These are phyloP conservation scores for Cryptotermes secundus DNA, from an alignment of 1,140 invertebrate species.

Conservation along the genomic window DNA sequence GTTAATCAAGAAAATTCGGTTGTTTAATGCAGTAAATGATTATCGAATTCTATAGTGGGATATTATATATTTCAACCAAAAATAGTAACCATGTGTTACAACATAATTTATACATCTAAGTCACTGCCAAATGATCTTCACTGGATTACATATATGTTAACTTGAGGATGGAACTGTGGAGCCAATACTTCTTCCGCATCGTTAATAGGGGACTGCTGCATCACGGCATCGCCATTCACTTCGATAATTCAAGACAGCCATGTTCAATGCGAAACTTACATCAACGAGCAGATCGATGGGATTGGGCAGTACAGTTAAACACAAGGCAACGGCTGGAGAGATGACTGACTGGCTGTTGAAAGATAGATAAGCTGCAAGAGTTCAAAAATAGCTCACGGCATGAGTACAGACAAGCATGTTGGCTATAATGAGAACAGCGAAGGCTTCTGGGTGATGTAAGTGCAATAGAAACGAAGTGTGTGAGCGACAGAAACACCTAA, in stretches of 20 bases:
- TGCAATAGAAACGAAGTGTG: neutral
- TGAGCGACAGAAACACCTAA: no score
- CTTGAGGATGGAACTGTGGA: neutral
- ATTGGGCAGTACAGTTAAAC: neutral
- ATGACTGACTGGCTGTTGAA: conserved; percentile 6
- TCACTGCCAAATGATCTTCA: neutral
- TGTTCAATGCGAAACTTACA: no score
- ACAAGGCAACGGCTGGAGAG: neutral
- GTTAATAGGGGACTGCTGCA: no score
- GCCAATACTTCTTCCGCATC: neutral
- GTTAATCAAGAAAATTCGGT: no score
- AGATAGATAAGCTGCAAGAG: conserved; percentile 6
- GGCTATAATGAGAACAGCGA: conserved; percentile 19
- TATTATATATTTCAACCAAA: no score
- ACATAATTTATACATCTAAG: no score
- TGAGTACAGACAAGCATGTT: neutral
- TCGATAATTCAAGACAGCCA: no score
- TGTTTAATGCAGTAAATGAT: no score
- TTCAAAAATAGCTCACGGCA: neutral
- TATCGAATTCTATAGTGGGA: no score
- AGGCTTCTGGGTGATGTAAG: neutral
- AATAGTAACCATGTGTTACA: no score
- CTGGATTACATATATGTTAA: neutral
- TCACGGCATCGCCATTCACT: no score
- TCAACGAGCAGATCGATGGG: neutral